Evolutionary conservation across 2,113 vertebrate genomes (phyloP), one percentile per base, ranked within the genome.

Genomic region (Bostrychus sinensis): DNA sequence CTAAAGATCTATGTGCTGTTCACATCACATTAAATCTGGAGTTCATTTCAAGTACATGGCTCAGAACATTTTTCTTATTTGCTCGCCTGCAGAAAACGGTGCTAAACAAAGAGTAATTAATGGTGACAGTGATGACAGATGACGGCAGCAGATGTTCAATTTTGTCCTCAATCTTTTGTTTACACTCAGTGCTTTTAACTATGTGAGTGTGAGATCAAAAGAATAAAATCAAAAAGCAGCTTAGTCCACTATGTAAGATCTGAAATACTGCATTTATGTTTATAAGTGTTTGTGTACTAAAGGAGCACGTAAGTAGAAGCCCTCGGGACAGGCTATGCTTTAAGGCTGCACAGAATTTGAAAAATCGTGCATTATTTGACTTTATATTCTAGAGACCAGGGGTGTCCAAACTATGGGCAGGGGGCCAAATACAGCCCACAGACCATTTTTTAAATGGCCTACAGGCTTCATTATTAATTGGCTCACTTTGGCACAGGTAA

Each of bases 141-240:
- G 58, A 78, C 53, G 8, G 38, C 30, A 56, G 19, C 54, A 82
- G 70, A 72, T 72, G 78, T 70, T 81, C 50, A 19, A 68, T 78
- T 69, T 70, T 37, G 30, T 72, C 51, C 28, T 61, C 32, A 53
- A n/a, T 60, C 43, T 17, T 73, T 74, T 73, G 59, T 64, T 73
- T 62, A 70, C 63, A 30, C 36, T 51, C 3, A 3, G 4, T 32
- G 6, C 32, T 60, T 80, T 71, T 57, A 19, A 62, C 50, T 70
- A 4, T 90, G 45, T 92, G 84, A 0, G 91, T 90, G 90, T 87
- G 92, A 36, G 17, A 20, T 34, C 32, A 36, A 70, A 94, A 94
- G 64, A 91, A 91, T 32, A 41, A 10, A 59, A 41, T 37, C 32
- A 46, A 32, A 9, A 28, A 1, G n/a, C 32, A 14, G 26, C 34